phyloP scores from a whole-genome alignment of 2,113 vertebrate species.

The Malurus cyaneus region DNA sequence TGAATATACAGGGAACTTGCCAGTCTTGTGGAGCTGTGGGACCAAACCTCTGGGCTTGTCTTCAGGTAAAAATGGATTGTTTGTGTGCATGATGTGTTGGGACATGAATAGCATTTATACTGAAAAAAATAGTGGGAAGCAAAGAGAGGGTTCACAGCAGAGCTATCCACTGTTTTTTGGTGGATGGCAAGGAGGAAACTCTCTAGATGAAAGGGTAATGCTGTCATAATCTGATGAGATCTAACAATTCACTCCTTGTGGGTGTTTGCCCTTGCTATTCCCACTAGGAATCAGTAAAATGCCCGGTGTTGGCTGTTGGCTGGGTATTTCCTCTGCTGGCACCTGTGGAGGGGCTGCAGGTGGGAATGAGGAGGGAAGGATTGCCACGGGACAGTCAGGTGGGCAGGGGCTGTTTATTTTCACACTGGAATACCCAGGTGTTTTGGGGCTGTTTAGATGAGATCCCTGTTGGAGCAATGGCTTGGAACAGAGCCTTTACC shows the following conservation, averaged over 20 bases:
- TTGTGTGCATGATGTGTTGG: not conserved
- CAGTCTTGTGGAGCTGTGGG: conserved; percentile 93
- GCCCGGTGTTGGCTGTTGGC: not conserved
- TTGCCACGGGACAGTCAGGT: rapidly evolving
- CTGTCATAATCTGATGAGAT: not conserved
- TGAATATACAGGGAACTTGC: conserved; percentile 84
- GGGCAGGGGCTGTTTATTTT: not conserved
- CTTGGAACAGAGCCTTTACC: not conserved
- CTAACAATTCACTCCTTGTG: not conserved
- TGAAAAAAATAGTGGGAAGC: not conserved
- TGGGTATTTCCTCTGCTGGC: not conserved
- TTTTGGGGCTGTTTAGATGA: not conserved
- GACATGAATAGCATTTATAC: not conserved
- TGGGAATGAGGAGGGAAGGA: not conserved
- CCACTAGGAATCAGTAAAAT: not conserved
- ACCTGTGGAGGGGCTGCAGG: not conserved
- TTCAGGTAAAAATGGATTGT: conserved; percentile 82
- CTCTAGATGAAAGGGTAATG: not conserved
- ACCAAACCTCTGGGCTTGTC: conserved; percentile 97
- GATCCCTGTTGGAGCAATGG: not conserved
- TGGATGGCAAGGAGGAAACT: not conserved
- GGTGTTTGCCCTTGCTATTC: not conserved
- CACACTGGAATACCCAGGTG: not conserved
- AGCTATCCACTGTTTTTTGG: not conserved
- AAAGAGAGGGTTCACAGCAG: not conserved